Base-by-base conservation (phyloP, 2,888 invertebrate genomes). In the Ichneumon xanthorius region DNA sequence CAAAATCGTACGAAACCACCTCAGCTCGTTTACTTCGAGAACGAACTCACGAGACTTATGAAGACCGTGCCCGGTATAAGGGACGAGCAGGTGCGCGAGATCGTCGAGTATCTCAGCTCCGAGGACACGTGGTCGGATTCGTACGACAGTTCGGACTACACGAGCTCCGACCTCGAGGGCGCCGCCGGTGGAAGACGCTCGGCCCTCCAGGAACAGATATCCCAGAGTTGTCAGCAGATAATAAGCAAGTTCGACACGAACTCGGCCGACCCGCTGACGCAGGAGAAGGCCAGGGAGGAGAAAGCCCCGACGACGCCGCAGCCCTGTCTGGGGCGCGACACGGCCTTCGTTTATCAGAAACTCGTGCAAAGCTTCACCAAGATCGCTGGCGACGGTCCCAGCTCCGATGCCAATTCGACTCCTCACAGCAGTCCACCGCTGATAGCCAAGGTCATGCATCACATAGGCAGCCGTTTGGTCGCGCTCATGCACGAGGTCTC, bases 111-210 rank as follows among this genome's bases (percentile, higher is more conserved):
- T 93, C 94, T 98, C 86, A 98, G 98, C 88, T 98, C 98, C 88
- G 98, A 98, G 92, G 98, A 98, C 91, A 97, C 98, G 4, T 98
- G 98, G 98, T 98, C 98, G 88, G 98, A 98, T 93, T 98, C 98
- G 0, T 98, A 98, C 91, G 98, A 98, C 93, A 98, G 98, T 3
- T 98, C 98, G 0, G 98, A 98, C 93, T 98, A 98, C 91, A 98
- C 98, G 1, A 98, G 97, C 87, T 98, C 98, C 0, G 98, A 98
- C 93, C 94, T 98, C 76, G 98, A 98, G 91, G 96, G 97, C 6
- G 95, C 95, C 7, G 94, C 95, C 0, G 94, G 94, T 14, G 95
- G 95, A 3, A 95, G 95, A 71, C 96, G 97, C 91, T 96, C 96
- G 0, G 97, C 96, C 0, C 93, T 98, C 14, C 96, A 97, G 90